Percentiles rank a stretch among this genome's conserved stretches.
Conservation (phyloP, 2,797 vertebrate genomes). For the Labeo calbasu region DNA sequence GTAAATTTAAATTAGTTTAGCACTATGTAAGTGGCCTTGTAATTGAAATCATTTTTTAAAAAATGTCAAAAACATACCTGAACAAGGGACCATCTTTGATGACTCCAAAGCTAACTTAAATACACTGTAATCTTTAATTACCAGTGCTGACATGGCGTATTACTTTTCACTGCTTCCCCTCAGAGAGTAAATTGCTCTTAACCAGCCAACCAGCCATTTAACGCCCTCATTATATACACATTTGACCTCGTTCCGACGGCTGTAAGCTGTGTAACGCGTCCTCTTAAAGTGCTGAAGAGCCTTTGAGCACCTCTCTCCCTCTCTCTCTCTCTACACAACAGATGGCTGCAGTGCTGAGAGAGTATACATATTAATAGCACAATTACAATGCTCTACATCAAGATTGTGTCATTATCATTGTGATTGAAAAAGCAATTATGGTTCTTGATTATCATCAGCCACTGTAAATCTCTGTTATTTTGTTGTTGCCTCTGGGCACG, state of each 20-base stretch:
- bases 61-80: neutral
- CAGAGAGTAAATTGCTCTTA: conserved; percentile 36
- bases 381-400: conserved; percentile 79
- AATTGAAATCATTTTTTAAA: neutral
- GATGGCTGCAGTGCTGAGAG: conserved; percentile 75
- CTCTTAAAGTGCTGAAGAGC: conserved; percentile 37
- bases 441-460: conserved; percentile 75
- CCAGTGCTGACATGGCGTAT: conserved; percentile 31
- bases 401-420: conserved; percentile 79
- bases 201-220: conserved; percentile 47
- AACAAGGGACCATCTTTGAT: neutral
- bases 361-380: conserved; percentile 80
- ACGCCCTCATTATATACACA: conserved; percentile 45
- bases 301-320: neutral
- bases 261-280: conserved; percentile 25
- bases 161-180: conserved; percentile 41
- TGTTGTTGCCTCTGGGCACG: conserved; percentile 63
- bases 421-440: conserved; percentile 82
- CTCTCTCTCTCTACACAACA: conserved; percentile 65
- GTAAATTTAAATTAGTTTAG: neutral
- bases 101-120: neutral
- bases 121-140: conserved; percentile 34
- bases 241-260: conserved; percentile 44
- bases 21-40: neutral
- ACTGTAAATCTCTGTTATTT: conserved; percentile 64